Percentiles rank a stretch among this genome's conserved stretches.
Evolutionary conservation across 2,888 invertebrate genomes (phyloP).

Genomic region (Melangyna quadrimaculata): DNA sequence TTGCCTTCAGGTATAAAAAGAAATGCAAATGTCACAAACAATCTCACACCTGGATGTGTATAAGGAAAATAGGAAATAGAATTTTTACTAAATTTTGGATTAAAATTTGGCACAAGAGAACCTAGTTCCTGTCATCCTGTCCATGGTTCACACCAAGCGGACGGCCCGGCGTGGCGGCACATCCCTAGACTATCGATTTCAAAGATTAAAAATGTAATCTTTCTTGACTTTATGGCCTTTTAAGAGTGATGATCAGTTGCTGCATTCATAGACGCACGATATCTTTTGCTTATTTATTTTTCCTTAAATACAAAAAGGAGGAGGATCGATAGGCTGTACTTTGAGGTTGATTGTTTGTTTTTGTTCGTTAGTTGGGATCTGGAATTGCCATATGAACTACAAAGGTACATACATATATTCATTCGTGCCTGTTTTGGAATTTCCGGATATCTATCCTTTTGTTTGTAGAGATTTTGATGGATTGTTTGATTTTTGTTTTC

Average conservation of each 20-base stretch:
- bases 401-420: no score
- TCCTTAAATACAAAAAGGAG: not conserved
- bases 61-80: conserved; percentile 16
- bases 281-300: not conserved
- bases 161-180: not conserved
- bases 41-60: conserved; percentile 52
- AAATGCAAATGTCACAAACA: conserved; percentile 7
- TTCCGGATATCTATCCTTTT: conserved; percentile 60
- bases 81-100: conserved; percentile 22
- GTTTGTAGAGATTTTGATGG: conserved; percentile 38
- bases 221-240: conserved; percentile 66
- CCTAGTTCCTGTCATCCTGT: conserved; percentile 64
- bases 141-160: conserved; percentile 4
- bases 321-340: conserved; percentile 59
- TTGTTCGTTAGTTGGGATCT: conserved; percentile 35
- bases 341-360: conserved; percentile 70
- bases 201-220: conserved; percentile 60
- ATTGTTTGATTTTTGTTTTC: conserved; percentile 33
- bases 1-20: conserved; percentile 33
- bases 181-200: conserved; percentile 52
- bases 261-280: conserved; percentile 60
- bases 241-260: conserved; percentile 61
- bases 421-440: conserved; percentile 61
- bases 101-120: conserved; percentile 58
- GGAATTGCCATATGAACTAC: conserved; percentile 19